Evolutionary conservation across 2,113 vertebrate genomes (phyloP).

Genomic region (Pseudopodoces humilis): DNA sequence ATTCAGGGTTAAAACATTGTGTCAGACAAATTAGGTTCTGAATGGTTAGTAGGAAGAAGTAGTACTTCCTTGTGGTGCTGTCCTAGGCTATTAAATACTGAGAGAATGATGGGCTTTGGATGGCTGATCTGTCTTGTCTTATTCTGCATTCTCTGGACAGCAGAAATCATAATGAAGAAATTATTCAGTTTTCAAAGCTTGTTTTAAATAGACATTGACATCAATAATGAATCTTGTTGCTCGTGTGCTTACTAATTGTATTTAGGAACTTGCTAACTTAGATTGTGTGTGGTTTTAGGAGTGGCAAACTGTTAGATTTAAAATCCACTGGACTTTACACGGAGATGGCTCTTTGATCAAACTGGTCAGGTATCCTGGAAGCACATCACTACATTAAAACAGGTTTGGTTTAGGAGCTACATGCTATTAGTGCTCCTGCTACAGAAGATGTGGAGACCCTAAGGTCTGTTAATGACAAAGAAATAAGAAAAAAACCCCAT

Average conservation of each 20-base stretch:
- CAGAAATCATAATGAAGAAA: neutral
- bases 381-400: neutral
- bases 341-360: neutral
- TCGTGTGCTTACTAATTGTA: neutral
- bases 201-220: neutral
- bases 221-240: neutral
- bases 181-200: neutral
- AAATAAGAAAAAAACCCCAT: neutral
- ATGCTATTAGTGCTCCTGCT: neutral
- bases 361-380: neutral
- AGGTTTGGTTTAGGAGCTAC: neutral
- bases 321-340: neutral
- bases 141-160: neutral
- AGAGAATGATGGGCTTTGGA: neutral
- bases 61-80: neutral
- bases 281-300: neutral
- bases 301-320: neutral
- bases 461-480: neutral
- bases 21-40: neutral
- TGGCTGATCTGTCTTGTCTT: neutral
- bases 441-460: neutral
- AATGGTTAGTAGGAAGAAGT: neutral
- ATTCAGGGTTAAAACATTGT: neutral
- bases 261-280: neutral
- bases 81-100: neutral